Percentiles rank a stretch among this genome's conserved stretches.
Conservation (phyloP, 2,797 vertebrate genomes). For the Telmatherina bonti region DNA sequence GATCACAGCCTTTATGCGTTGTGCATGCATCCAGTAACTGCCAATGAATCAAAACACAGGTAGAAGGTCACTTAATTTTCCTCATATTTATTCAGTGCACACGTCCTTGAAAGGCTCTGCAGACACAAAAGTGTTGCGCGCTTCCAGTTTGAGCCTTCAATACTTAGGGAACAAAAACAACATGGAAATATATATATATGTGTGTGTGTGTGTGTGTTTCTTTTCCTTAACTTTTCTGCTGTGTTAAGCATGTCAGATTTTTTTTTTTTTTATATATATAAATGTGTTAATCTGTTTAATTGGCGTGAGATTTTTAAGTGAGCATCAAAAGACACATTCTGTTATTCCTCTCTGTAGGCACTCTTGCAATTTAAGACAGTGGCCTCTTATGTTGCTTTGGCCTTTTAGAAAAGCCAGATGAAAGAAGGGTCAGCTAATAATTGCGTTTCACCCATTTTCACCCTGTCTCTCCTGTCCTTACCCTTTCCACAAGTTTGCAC, state of each 20-base stretch:
- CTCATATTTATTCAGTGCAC: constrained; percentile 79
- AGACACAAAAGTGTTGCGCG: constrained; percentile 58
- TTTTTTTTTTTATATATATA: too few species aligned
- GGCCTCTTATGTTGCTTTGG: constrained; percentile 12
- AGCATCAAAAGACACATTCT: constrained; percentile 17
- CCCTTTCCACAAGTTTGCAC: constrained; percentile 85
- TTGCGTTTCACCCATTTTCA: constrained; percentile 81
- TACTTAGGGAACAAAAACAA: constrained; percentile 50
- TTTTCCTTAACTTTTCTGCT: neutral
- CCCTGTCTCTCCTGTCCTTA: constrained; percentile 73
- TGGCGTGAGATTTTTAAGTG: constrained; percentile 15
- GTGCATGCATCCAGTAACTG: constrained; percentile 77
- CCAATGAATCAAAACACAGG: constrained; percentile 81
- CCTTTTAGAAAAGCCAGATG: constrained; percentile 19
- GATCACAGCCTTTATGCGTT: constrained; percentile 76
- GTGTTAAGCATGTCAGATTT: neutral
- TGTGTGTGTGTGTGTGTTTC: neutral
- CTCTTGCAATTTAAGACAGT: neutral
- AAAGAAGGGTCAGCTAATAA: constrained; percentile 67
- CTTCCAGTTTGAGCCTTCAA: constrained; percentile 60
- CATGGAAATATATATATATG: too few species aligned
- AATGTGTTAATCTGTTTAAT: constrained; percentile 1
- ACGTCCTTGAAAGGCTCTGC: constrained; percentile 76
- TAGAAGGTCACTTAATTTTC: constrained; percentile 81
- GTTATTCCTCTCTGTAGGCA: neutral